Evolutionary conservation across 1,140 invertebrate species (phyloP).

Genomic region (Leptonema lineaticorne): DNA sequence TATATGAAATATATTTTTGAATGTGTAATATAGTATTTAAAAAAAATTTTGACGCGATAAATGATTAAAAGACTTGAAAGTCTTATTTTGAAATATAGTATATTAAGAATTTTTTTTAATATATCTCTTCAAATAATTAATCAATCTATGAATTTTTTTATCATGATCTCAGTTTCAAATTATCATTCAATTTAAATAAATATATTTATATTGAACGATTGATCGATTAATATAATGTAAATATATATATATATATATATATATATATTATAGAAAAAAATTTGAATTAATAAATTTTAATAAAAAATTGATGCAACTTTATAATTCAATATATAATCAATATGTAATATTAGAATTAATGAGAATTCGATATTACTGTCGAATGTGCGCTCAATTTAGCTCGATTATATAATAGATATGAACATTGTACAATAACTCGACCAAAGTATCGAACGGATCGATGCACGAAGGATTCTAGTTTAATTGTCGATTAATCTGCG

Average conservation of each 20-base stretch:
- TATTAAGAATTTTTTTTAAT: background rate
- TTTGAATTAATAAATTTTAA: background rate
- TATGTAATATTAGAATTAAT: background rate
- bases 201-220: background rate
- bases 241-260: background rate
- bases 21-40: too few species aligned
- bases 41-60: too few species aligned
- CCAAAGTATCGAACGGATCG: too few species aligned
- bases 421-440: too few species aligned
- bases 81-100: too few species aligned
- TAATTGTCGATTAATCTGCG: constrained; percentile 1
- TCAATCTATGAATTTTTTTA: background rate
- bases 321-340: background rate
- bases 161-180: background rate
- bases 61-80: too few species aligned
- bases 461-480: too few species aligned
- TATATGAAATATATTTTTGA: too few species aligned
- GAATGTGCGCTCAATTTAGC: too few species aligned
- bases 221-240: background rate
- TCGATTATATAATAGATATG: too few species aligned
- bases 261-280: background rate
- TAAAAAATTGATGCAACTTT: background rate
- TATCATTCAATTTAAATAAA: background rate
- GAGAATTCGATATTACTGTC: too few species aligned
- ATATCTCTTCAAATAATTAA: background rate